Conservation (phyloP, 2,797 vertebrate species). For the Phyllotis vaccarum region DNA sequence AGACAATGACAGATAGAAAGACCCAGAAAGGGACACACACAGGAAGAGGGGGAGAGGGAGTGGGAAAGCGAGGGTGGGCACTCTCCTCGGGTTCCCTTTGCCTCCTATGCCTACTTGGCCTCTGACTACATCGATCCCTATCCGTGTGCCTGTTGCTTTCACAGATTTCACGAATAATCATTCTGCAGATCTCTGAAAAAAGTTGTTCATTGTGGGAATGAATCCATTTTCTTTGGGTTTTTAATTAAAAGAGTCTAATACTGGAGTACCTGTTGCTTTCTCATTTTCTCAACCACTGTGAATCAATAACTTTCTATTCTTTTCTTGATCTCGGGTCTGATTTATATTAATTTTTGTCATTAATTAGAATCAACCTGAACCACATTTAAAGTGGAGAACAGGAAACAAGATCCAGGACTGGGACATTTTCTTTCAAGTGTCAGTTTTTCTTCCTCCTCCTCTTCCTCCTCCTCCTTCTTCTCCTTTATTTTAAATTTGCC, state of each 20-base stretch:
- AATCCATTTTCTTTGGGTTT: constrained; percentile 77
- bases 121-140: constrained; percentile 76
- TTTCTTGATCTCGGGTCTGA: constrained; percentile 69
- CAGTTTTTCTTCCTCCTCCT: background rate
- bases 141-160: constrained; percentile 68
- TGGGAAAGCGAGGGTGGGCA: background rate
- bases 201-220: constrained; percentile 73
- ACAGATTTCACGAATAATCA: constrained; percentile 72
- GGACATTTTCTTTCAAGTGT: constrained; percentile 45
- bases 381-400: background rate
- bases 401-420: background rate
- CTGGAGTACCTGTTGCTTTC: constrained; percentile 42
- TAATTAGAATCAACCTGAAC: constrained; percentile 66
- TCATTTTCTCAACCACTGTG: constrained; percentile 72
- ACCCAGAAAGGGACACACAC: background rate
- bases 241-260: constrained; percentile 77
- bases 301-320: constrained; percentile 66
- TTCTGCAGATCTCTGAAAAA: constrained; percentile 66
- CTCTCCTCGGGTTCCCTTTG: background rate
- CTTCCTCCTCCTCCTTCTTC: background rate
- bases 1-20: background rate
- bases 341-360: constrained; percentile 58
- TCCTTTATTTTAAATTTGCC: background rate
- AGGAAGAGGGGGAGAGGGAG: background rate
- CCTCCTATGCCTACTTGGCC: constrained; percentile 65